Evolutionary conservation across 1,140 invertebrate species (phyloP).

Genomic region (Drosophila pseudoobscura): DNA sequence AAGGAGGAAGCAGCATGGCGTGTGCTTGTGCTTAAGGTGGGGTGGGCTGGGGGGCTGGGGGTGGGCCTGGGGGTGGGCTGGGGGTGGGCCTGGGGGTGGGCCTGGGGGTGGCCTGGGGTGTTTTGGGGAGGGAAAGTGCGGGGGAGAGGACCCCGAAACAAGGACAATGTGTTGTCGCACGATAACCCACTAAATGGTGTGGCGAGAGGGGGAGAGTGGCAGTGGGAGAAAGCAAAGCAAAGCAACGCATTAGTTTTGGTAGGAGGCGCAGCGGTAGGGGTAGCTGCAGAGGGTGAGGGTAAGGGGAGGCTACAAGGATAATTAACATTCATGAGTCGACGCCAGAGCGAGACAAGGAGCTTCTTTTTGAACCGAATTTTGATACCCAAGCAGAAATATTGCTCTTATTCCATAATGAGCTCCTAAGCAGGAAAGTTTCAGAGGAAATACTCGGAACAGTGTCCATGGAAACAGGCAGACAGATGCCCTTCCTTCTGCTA

Average conservation of each 20-base stretch:
- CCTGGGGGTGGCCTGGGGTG: too few species aligned
- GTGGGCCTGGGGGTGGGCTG: too few species aligned
- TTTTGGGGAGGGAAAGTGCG: background rate
- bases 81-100: too few species aligned
- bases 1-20: conserved; percentile 8
- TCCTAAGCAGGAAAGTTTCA: too few species aligned
- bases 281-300: background rate
- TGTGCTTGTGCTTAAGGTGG: too few species aligned
- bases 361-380: background rate
- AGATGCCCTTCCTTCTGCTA: too few species aligned
- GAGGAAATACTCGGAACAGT: too few species aligned
- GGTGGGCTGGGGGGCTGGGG: too few species aligned
- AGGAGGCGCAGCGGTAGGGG: background rate
- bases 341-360: conserved; percentile 50
- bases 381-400: background rate
- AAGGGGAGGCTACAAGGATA: conserved; percentile 39
- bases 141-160: conserved; percentile 30
- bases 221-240: conserved; percentile 44
- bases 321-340: conserved; percentile 75
- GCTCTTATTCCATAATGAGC: too few species aligned
- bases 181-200: conserved; percentile 67
- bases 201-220: background rate
- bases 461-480: too few species aligned
- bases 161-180: conserved; percentile 67
- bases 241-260: conserved; percentile 37